Evolutionary conservation across 2,888 invertebrate species (phyloP).

Genomic region (Drosophila prostipennis): DNA sequence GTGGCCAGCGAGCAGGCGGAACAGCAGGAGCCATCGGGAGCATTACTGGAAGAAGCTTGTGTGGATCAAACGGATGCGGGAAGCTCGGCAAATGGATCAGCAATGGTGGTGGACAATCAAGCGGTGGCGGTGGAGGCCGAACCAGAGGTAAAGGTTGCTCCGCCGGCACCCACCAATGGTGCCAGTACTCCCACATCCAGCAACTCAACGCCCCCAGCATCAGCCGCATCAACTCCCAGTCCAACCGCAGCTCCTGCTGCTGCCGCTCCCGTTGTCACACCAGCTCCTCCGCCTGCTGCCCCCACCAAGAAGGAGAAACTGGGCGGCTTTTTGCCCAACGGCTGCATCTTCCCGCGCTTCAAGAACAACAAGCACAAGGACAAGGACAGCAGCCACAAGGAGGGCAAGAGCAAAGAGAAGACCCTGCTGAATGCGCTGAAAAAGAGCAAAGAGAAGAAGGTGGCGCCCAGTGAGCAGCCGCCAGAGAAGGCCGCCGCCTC

Average conservation of each 20-base stretch:
- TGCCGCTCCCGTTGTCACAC: constrained; percentile 34
- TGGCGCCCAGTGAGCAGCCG: constrained; percentile 70
- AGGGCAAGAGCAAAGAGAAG: constrained; percentile 81
- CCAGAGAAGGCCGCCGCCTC: constrained; percentile 45
- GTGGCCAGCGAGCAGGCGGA: constrained; percentile 63
- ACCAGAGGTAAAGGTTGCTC: constrained; percentile 36
- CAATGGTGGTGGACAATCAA: constrained; percentile 27
- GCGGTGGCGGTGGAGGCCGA: constrained; percentile 28
- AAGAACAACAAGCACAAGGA: constrained; percentile 84
- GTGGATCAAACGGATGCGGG: constrained; percentile 70
- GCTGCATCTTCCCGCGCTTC: constrained; percentile 84
- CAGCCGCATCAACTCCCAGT: constrained; percentile 21
- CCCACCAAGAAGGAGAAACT: constrained; percentile 83
- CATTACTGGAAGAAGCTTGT: constrained; percentile 45
- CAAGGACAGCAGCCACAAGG: constrained; percentile 80
- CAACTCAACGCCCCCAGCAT: constrained; percentile 9
- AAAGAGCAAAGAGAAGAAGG: constrained; percentile 83
- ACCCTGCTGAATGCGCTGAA: constrained; percentile 83
- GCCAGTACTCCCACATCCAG: constrained; percentile 22
- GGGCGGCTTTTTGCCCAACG: constrained; percentile 84
- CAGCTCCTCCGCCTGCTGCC: constrained; percentile 54
- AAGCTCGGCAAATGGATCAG: constrained; percentile 36
- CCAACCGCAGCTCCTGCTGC: constrained; percentile 14
- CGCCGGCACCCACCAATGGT: constrained; percentile 41
- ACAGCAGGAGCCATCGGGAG: constrained; percentile 26